Evolutionary conservation across 2,888 invertebrate species (phyloP).

Genomic region (Cybosia mesomella): DNA sequence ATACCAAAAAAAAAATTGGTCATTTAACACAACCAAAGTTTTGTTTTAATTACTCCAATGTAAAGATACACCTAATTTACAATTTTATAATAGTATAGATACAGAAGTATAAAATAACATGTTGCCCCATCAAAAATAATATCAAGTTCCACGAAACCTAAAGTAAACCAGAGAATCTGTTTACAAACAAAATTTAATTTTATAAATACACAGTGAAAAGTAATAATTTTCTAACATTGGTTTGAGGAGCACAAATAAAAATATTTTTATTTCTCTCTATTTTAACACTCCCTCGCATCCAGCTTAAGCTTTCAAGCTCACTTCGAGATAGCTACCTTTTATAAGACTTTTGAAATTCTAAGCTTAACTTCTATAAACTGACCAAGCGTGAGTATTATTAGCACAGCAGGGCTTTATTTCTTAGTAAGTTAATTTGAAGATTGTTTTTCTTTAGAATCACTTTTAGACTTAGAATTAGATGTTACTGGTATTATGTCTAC

Average conservation of each 20-base stretch:
- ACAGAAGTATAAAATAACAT: too few species aligned
- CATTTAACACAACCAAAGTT: too few species aligned
- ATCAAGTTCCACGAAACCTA: too few species aligned
- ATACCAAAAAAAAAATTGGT: too few species aligned
- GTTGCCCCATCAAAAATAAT: too few species aligned
- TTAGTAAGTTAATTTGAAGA: neutral
- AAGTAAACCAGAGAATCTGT: neutral
- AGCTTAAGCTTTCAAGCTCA: constrained; percentile 21
- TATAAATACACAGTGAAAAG: neutral
- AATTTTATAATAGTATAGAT: too few species aligned
- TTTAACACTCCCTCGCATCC: constrained; percentile 15
- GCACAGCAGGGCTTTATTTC: neutral
- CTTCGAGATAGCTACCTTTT: constrained; percentile 18
- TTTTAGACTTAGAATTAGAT: neutral
- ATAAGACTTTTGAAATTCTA: constrained; percentile 20
- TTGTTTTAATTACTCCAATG: too few species aligned
- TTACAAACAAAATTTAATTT: neutral
- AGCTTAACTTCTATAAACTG: constrained; percentile 6
- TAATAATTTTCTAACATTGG: constrained; percentile 9
- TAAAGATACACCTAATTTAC: too few species aligned
- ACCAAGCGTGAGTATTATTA: neutral
- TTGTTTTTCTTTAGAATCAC: neutral
- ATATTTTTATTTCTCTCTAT: constrained; percentile 21
- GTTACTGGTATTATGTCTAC: neutral
- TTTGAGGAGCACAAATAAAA: neutral